These are phyloP conservation scores for Tenrec ecaudatus DNA, from an alignment of 2,113 vertebrate genomes.

Conservation along the genomic window DNA sequence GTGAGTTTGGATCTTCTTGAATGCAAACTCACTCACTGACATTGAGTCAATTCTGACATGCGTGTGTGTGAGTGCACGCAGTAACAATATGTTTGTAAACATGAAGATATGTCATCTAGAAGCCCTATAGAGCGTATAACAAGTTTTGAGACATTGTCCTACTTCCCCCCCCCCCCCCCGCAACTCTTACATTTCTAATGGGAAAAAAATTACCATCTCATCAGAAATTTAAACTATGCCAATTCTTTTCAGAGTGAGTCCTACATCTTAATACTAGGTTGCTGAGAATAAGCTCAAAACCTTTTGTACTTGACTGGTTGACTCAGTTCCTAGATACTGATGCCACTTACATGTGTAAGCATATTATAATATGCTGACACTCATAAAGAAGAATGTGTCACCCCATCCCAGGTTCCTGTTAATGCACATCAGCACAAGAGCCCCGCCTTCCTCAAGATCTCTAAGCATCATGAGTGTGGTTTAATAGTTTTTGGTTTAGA, in stretches of 20 bases:
- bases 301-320: conserved; percentile 21
- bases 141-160: neutral
- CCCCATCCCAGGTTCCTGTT: conserved; percentile 48
- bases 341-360: neutral
- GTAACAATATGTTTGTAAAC: neutral
- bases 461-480: neutral
- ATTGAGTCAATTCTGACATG: too few relatives aligned
- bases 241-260: conserved; percentile 15
- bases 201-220: neutral
- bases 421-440: neutral
- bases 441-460: neutral
- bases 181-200: neutral
- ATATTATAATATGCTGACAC: conserved; percentile 23
- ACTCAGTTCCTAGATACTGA: neutral
- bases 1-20: too few relatives aligned
- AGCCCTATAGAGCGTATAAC: neutral
- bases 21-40: too few relatives aligned
- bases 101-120: neutral
- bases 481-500: too few relatives aligned
- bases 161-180: neutral
- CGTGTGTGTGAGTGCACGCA: too few relatives aligned
- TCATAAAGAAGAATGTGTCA: neutral
- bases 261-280: conserved; percentile 14
- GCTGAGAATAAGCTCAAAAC: neutral
- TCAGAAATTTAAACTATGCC: neutral